phyloP scores from a whole-genome alignment of 2,797 vertebrate species.

The Acanthiza pusilla region DNA sequence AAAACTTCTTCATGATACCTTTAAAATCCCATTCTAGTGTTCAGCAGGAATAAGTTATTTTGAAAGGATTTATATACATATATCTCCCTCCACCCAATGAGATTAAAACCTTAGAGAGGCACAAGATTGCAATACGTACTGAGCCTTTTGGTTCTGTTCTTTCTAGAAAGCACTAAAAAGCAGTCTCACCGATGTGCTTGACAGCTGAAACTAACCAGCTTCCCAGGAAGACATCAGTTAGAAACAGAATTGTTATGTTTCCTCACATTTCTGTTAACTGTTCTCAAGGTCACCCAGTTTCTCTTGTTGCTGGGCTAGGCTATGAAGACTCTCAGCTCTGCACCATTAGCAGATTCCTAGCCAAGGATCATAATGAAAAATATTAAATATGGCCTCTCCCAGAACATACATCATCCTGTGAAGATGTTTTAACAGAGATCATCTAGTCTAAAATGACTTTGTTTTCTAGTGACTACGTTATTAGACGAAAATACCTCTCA shows the following conservation, averaged over 20 bases:
- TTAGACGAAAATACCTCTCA: not conserved
- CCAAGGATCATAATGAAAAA: conserved; percentile 40
- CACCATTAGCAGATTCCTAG: not conserved
- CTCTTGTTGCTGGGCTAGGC: not conserved
- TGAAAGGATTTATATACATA: not conserved
- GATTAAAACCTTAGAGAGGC: not conserved
- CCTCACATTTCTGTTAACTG: not conserved
- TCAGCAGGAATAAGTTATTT: not conserved
- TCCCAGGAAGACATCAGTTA: not conserved
- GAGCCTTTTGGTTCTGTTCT: not conserved
- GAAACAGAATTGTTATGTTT: not conserved
- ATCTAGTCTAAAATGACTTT: not conserved
- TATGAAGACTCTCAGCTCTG: not conserved
- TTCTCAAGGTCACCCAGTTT: conserved; percentile 2
- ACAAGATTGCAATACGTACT: not conserved
- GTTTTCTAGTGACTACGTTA: not conserved
- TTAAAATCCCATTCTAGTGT: not conserved
- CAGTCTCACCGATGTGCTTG: not conserved
- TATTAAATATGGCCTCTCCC: conserved; percentile 1
- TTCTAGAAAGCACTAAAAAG: not conserved
- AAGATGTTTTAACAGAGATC: not conserved
- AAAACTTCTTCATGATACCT: not conserved
- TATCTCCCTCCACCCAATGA: not conserved
- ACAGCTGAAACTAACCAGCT: not conserved
- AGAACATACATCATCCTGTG: not conserved